These are phyloP conservation scores for Amazona finschi DNA, from an alignment of 2,797 vertebrate genomes.

Conservation along the genomic window DNA sequence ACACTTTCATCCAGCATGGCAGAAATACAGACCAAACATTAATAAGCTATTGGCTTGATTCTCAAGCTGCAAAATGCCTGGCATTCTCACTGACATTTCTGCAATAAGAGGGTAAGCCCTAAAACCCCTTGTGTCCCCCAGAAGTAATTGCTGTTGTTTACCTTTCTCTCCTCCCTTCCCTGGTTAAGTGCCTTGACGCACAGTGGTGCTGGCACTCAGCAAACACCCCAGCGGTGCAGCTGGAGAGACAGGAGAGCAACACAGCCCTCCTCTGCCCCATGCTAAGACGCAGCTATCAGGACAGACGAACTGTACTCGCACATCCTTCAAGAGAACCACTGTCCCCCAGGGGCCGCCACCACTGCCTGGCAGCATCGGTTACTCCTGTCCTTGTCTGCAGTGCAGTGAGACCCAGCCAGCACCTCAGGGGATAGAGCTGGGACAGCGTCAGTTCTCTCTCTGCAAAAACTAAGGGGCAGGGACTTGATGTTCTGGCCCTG, in stretches of 20 bases:
- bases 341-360: fast-evolving
- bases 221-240: fast-evolving
- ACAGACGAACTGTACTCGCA: neutral
- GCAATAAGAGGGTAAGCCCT: neutral
- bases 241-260: neutral
- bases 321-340: neutral
- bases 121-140: neutral
- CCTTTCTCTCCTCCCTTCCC: neutral
- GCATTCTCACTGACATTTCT: neutral
- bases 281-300: neutral
- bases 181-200: neutral
- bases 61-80: neutral
- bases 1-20: neutral
- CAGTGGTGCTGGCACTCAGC: neutral
- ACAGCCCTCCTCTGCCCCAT: neutral
- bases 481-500: neutral
- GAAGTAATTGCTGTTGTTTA: neutral
- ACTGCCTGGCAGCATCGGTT: fast-evolving
- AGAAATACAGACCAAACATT: neutral
- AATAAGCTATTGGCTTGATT: neutral
- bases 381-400: neutral
- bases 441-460: neutral
- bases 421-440: neutral
- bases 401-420: neutral
- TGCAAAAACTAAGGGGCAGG: neutral